A percentile compares a stretch with the other conserved stretches of the same genome.
Conservation (phyloP, 2,888 invertebrate genomes). For the Ennomos fuscantarius region DNA sequence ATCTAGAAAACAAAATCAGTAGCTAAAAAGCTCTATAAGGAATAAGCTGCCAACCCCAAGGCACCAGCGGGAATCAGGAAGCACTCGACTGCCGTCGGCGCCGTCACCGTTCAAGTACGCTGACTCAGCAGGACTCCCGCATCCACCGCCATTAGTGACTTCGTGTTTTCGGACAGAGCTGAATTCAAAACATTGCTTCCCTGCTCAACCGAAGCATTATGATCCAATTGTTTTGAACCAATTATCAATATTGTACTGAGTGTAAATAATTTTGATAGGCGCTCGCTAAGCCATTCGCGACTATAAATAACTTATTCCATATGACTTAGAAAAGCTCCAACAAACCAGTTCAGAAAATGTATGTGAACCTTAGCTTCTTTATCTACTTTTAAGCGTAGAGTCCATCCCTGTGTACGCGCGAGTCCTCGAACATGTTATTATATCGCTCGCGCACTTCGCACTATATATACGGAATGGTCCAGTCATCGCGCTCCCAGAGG, state of each 20-base stretch:
- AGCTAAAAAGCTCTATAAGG: conserved; percentile 9
- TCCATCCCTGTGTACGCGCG: conserved; percentile 11
- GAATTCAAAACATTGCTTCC: conserved; percentile 8
- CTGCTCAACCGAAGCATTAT: background rate
- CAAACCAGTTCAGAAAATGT: no score
- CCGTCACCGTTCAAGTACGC: conserved; percentile 70
- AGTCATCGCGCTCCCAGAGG: conserved; percentile 73
- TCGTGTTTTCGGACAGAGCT: conserved; percentile 17
- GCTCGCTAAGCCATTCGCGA: no score
- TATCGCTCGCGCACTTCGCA: conserved; percentile 76
- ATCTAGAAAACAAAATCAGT: conserved; percentile 19
- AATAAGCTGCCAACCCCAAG: conserved; percentile 30
- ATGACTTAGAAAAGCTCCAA: no score
- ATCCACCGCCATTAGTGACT: conserved; percentile 62
- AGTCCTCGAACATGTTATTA: conserved; percentile 39
- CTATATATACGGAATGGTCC: conserved; percentile 61
- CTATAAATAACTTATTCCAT: no score
- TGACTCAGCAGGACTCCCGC: conserved; percentile 74
- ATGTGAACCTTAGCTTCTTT: no score
- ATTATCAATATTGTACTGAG: no score
- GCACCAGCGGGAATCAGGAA: conserved; percentile 45
- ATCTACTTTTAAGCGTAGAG: no score
- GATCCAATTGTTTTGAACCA: no score
- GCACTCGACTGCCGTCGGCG: conserved; percentile 60
- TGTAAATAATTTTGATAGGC: no score